Conservation (phyloP, 2,113 vertebrate genomes). For the Potamarius usumacintae region DNA sequence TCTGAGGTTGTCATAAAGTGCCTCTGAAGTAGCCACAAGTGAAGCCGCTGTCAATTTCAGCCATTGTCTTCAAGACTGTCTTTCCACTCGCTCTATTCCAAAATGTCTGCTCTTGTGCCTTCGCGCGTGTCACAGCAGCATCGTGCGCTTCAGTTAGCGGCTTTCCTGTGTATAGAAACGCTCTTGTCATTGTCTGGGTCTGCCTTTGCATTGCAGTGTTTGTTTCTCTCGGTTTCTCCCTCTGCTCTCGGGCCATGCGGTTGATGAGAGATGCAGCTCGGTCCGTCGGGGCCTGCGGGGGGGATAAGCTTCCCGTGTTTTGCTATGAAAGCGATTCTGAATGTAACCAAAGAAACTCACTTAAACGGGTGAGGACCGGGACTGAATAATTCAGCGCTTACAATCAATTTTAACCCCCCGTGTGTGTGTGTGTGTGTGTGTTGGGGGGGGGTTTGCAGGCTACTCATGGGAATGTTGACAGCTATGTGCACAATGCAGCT, state of each 20-base stretch:
- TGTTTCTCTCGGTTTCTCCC: slow-evolving; percentile 34
- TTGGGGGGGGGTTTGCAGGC: slow-evolving; percentile 64
- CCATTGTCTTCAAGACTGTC: slow-evolving; percentile 27
- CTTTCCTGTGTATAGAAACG: not conserved
- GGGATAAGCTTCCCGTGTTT: slow-evolving; percentile 78
- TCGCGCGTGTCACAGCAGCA: not conserved
- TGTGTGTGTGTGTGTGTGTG: not conserved
- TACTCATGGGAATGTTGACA: slow-evolving; percentile 78
- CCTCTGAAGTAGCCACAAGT: slow-evolving; percentile 34
- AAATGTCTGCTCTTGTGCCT: not conserved
- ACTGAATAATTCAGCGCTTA: slow-evolving; percentile 80
- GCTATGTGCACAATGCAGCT: slow-evolving; percentile 67
- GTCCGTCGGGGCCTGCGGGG: slow-evolving; percentile 68
- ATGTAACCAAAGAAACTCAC: slow-evolving; percentile 80
- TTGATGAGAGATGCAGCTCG: slow-evolving; percentile 67
- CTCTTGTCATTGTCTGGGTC: not conserved
- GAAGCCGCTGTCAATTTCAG: slow-evolving; percentile 25
- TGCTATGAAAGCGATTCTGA: slow-evolving; percentile 80
- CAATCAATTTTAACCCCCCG: slow-evolving; percentile 78
- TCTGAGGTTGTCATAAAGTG: slow-evolving; percentile 46
- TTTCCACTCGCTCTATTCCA: slow-evolving; percentile 14
- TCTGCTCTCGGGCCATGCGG: slow-evolving; percentile 58
- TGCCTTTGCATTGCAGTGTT: not conserved
- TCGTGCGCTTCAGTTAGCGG: not conserved
- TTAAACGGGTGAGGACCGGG: slow-evolving; percentile 69